phyloP scores from a whole-genome alignment of 1,140 invertebrate genomes.

The Saccostrea cuccullata region DNA sequence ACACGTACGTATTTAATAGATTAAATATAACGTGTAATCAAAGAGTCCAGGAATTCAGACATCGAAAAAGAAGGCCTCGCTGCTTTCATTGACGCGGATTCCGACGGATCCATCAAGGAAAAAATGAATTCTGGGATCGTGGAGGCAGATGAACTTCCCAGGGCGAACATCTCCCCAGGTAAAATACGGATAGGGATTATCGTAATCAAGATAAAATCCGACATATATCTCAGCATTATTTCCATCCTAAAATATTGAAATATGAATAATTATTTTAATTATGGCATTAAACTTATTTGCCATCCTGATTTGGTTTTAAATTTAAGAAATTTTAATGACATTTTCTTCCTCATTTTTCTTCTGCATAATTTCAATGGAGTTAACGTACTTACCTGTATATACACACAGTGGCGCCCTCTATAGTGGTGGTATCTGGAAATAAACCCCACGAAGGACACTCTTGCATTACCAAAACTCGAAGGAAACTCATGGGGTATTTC shows the following conservation, averaged over 20 bases:
- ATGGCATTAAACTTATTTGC: no score
- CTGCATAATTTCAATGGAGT: no score
- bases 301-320: no score
- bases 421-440: no score
- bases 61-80: slow-evolving; percentile 31
- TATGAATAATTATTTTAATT: no score
- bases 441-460: slow-evolving; percentile 40
- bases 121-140: slow-evolving; percentile 55
- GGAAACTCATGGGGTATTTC: neutral
- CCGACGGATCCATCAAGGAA: slow-evolving; percentile 58
- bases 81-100: slow-evolving; percentile 54
- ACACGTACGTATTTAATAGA: no score
- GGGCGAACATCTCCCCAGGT: slow-evolving; percentile 52
- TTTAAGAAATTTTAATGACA: no score
- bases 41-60: neutral
- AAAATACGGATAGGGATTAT: slow-evolving; percentile 54
- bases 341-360: no score
- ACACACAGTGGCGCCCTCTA: slow-evolving; percentile 44
- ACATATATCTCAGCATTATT: slow-evolving; percentile 52
- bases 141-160: slow-evolving; percentile 59
- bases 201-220: slow-evolving; percentile 60
- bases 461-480: neutral
- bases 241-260: slow-evolving; percentile 51
- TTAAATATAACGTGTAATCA: no score
- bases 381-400: slow-evolving; percentile 34